Percentiles rank a stretch among this genome's conserved stretches.
Conservation (phyloP, 2,888 invertebrate genomes). For the Tiliacea citrago region DNA sequence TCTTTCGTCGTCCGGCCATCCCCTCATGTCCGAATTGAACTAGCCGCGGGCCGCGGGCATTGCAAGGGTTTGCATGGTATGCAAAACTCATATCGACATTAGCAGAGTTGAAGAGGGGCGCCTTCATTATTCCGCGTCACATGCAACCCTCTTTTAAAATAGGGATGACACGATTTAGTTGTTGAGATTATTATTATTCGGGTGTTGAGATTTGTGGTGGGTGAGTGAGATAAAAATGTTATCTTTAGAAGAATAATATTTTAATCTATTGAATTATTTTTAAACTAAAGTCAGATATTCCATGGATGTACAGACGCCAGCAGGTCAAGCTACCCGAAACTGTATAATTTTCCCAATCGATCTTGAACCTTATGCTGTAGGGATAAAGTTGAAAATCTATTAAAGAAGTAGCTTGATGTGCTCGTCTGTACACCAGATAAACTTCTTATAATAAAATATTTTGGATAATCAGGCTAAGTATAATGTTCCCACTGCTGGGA, state of each 20-base stretch:
- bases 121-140: conserved; percentile 85
- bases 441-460: too few species aligned
- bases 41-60: conserved; percentile 42
- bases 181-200: conserved; percentile 13
- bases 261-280: neutral
- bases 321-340: too few species aligned
- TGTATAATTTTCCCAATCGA: too few species aligned
- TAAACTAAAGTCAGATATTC: neutral
- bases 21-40: conserved; percentile 42
- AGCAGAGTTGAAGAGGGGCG: conserved; percentile 74
- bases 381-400: too few species aligned
- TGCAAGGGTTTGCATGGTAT: conserved; percentile 69
- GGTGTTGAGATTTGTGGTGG: neutral
- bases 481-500: too few species aligned
- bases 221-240: neutral
- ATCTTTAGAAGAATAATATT: neutral
- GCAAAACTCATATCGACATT: conserved; percentile 82
- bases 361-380: too few species aligned
- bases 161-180: conserved; percentile 75
- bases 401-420: too few species aligned
- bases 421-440: too few species aligned
- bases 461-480: too few species aligned
- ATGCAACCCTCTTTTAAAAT: conserved; percentile 78
- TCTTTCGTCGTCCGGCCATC: conserved; percentile 21
- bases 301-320: too few species aligned